Evolutionary conservation across 2,888 invertebrate genomes (phyloP).

Genomic region (Agonopterix heracliana): DNA sequence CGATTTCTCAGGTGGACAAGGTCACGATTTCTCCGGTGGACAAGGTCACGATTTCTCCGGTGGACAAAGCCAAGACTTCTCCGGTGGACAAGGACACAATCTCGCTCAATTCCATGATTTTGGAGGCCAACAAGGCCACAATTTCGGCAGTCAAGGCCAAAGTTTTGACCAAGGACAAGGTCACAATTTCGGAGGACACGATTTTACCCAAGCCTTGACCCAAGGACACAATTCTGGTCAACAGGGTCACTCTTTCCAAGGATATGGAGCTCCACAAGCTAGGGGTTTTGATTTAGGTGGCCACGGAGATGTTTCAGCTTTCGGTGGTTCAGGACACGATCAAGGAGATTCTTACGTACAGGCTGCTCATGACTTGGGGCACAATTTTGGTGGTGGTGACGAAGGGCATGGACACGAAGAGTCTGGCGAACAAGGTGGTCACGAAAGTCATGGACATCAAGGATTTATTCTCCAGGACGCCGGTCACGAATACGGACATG

Average conservation of each 20-base stretch:
- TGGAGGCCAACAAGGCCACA: conserved; percentile 18
- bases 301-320: conserved; percentile 11
- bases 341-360: conserved; percentile 54
- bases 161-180: conserved; percentile 20
- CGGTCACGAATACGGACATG: conserved; percentile 22
- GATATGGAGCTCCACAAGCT: conserved; percentile 13
- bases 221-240: conserved; percentile 25
- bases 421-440: conserved; percentile 10
- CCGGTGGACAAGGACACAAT: conserved; percentile 16
- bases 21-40: conserved; percentile 19
- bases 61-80: conserved; percentile 23
- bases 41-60: conserved; percentile 19
- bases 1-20: conserved; percentile 18
- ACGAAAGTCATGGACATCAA: conserved; percentile 15
- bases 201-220: conserved; percentile 22
- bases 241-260: conserved; percentile 16
- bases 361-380: conserved; percentile 51
- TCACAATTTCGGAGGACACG: conserved; percentile 20
- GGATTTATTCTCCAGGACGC: conserved; percentile 22
- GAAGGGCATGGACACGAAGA: conserved; percentile 13
- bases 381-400: conserved; percentile 19
- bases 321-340: conserved; percentile 23
- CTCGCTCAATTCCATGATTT: conserved; percentile 20
- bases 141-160: conserved; percentile 17
- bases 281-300: conserved; percentile 16